A percentile compares a stretch with the other conserved stretches of the same genome.
Evolutionary conservation across 2,797 vertebrate genomes (phyloP).

Genomic region (Telmatherina bonti): DNA sequence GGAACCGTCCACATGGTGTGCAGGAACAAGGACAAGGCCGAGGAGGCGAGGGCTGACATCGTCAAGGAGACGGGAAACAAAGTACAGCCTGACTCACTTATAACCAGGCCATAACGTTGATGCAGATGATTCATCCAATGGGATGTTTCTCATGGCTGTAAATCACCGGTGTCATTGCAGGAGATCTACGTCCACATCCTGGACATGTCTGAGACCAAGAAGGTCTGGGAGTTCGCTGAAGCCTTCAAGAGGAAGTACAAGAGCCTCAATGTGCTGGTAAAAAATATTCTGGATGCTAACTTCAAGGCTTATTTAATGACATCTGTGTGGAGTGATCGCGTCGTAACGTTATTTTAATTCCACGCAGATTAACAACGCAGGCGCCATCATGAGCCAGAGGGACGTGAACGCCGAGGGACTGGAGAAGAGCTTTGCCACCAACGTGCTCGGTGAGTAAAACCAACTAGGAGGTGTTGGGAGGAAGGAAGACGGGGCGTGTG

Average conservation of each 20-base stretch:
- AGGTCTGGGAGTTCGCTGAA: slow-evolving; percentile 88
- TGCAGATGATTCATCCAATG: neutral
- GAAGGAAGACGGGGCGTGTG: neutral
- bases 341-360: neutral
- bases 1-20: slow-evolving; percentile 87
- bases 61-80: slow-evolving; percentile 86
- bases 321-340: neutral
- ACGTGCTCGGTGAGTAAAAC: slow-evolving; percentile 81
- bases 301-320: neutral
- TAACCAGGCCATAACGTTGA: neutral
- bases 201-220: slow-evolving; percentile 84
- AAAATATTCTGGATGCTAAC: neutral
- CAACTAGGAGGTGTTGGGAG: neutral
- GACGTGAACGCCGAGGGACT: slow-evolving; percentile 83
- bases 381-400: slow-evolving; percentile 83
- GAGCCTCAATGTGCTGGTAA: slow-evolving; percentile 84
- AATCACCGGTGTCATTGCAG: slow-evolving; percentile 61
- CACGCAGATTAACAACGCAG: slow-evolving; percentile 85
- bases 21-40: slow-evolving; percentile 86
- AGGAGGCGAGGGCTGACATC: slow-evolving; percentile 84
- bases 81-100: slow-evolving; percentile 60
- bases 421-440: slow-evolving; percentile 85
- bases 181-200: slow-evolving; percentile 85
- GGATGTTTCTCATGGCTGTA: slow-evolving; percentile 1
- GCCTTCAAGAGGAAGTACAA: slow-evolving; percentile 85